Percentiles rank a stretch among this genome's conserved stretches.
Evolutionary conservation across 2,888 invertebrate genomes (phyloP).

Genomic region (Mythimna pallens): DNA sequence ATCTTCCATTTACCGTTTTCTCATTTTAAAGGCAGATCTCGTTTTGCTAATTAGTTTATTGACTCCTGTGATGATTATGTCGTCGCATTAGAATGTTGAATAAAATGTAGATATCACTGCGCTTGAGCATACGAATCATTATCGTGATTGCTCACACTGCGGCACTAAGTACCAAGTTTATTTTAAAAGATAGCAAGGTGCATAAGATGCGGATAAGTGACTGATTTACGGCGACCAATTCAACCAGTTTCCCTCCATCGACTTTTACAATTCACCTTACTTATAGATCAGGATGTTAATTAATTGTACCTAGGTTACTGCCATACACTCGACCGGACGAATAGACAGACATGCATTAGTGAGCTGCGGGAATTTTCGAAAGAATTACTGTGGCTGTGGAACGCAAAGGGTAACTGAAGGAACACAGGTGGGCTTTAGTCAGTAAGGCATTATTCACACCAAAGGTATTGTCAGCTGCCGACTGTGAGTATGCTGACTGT

Average conservation of each 20-base stretch:
- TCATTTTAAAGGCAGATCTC: constrained; percentile 8
- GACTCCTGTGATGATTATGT: constrained; percentile 37
- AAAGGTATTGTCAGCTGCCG: too few species aligned
- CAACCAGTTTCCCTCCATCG: constrained; percentile 36
- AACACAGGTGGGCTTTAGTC: too few species aligned
- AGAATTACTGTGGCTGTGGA: too few species aligned
- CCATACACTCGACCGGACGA: constrained; percentile 8
- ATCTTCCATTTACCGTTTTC: constrained; percentile 4
- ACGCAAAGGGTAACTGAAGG: too few species aligned
- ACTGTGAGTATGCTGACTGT: too few species aligned
- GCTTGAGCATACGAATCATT: constrained; percentile 30
- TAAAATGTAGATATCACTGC: constrained; percentile 36
- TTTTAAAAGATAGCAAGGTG: constrained; percentile 46
- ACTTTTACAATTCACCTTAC: constrained; percentile 46
- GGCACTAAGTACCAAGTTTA: constrained; percentile 30
- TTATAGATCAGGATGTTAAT: constrained; percentile 49
- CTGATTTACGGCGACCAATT: constrained; percentile 48
- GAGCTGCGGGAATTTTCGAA: too few species aligned
- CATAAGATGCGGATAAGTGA: constrained; percentile 41
- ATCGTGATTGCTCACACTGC: constrained; percentile 32
- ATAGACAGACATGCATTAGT: constrained; percentile 11
- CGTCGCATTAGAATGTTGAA: constrained; percentile 32
- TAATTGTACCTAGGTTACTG: constrained; percentile 25
- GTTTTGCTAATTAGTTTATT: constrained; percentile 50
- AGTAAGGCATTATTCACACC: too few species aligned